Conservation (phyloP, 2,888 invertebrate genomes). For the Barypeithes pellucidus region DNA sequence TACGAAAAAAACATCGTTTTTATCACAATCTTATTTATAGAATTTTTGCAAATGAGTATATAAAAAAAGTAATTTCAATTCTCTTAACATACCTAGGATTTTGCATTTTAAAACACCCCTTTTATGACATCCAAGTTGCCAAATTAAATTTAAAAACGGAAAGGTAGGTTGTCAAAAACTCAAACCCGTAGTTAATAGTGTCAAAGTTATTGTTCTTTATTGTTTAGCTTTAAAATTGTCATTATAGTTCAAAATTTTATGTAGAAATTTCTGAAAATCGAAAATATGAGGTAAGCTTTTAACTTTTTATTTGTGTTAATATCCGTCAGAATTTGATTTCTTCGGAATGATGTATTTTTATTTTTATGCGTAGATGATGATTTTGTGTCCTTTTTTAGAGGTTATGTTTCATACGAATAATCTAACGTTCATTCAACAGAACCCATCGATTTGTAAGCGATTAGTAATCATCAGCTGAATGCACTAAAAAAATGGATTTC, state of each 20-base stretch:
- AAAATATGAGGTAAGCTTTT: conserved; percentile 51
- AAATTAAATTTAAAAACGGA: conserved; percentile 22
- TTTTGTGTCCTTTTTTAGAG: too few relatives aligned
- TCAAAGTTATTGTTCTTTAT: conserved; percentile 13
- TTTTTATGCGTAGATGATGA: too few relatives aligned
- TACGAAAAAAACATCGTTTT: not conserved
- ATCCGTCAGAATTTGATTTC: too few relatives aligned
- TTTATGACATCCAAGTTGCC: conserved; percentile 3
- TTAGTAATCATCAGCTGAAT: too few relatives aligned
- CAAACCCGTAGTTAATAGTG: not conserved
- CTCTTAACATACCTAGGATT: conserved; percentile 46
- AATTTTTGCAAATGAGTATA: not conserved
- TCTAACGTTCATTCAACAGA: too few relatives aligned
- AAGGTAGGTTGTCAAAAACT: conserved; percentile 12
- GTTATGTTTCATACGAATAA: too few relatives aligned
- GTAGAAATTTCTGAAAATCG: conserved; percentile 12
- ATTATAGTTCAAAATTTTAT: conserved; percentile 35
- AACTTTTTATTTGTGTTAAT: not conserved
- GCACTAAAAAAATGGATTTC: too few relatives aligned
- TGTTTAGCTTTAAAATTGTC: conserved; percentile 19
- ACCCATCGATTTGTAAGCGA: too few relatives aligned
- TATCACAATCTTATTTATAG: too few relatives aligned
- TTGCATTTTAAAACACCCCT: conserved; percentile 32
- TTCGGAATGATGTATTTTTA: too few relatives aligned
- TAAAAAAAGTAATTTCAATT: not conserved